Evolutionary conservation across 2,797 vertebrate genomes (phyloP), one percentile per base, ranked within the genome.

Genomic region (Peromyscus nudipes): DNA sequence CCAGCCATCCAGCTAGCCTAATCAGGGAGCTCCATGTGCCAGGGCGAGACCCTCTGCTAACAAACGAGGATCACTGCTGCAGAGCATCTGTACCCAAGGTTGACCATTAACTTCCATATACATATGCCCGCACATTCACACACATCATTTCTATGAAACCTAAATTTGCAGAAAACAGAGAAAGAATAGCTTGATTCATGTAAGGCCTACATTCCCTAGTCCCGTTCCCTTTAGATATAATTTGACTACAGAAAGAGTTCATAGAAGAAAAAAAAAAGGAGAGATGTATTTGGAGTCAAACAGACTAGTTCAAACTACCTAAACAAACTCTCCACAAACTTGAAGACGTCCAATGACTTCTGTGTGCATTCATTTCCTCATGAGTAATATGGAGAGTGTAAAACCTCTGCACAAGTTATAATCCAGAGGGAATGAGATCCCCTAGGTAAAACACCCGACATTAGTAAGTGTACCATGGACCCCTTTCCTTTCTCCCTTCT

Each of bases 121-220:
- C 40, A 67, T 57, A 34, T 85, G n/a, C 23, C 3, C 64, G 16
- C 31, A 52, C 46, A n/a, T 21, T 4, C 64, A 25, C 5, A 31
- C 8, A 49, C 81, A 43, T 84, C 55, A 86, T 87, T 95, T 82
- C 37, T 49, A 52, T 49, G 8, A 96, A 95, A 65, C 31, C 57
- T 79, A 19, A 43, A 60, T 65, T 95, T 75, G 76, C n/a, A 17
- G 60, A 94, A 97, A 89, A 46, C 81, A 91, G 46, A 6, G 23
- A 40, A 88, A 91, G 40, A 6, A 16, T 31, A 65, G 23, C 13
- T n/a, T 34, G 27, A 49, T 82, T 94, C 19, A 2, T 13, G 1
- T 29, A 73, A 91, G 19, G 52, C 34, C 49, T 76, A 3, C 34
- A 43, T 62, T 87, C 62, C 8, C 17, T 67, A 17, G 1, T 92